Base-by-base conservation (phyloP, 1,140 invertebrate genomes). In the Pinna nobilis region DNA sequence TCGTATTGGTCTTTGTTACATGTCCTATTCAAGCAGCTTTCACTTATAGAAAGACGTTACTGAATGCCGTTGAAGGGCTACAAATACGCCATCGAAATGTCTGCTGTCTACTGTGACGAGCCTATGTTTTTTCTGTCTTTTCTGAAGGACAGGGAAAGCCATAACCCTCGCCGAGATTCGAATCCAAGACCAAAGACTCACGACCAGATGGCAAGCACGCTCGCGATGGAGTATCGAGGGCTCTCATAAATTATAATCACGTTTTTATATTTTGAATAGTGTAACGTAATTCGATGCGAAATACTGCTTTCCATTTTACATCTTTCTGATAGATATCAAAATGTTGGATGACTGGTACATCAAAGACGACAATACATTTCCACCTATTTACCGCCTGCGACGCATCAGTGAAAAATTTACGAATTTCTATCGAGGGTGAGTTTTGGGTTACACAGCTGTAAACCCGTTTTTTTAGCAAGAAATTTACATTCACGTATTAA, bases 291-390 rank as follows among this genome's bases (percentile, higher is more conserved):
- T 18, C 23, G 9, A 9, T 13, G 23, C 23, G 18, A 6, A 15
- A 57, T 28, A 15, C 30, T 25, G 30, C 20, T 7, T 5, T 15
- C 25, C 25, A 28, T 13, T 9, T 23, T 9, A 11, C 2, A 32
- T 35, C 28, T 28, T 69, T 2, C 11, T 44, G n/a, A 28, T 44
- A 74, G 71, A 67, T 61, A 51, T 61, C 4, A 57, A 33, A 13
- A 89, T 96, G 2, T 90, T 98, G 41, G 95, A 98, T 82, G 94
- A 93, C 9, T 98, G 97, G 97, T 98, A 98, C 87, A 94, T 95
- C 82, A 96, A 96, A 87, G 97, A 98, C 82, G 94, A 94, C 49
- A 98, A 98, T 86, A 94, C 96, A 0, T 96, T 98, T 4, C 90
- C 90, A 1, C 93, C 95, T 0, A 94, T 96, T 1, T 97, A 95